Conservation (phyloP, 2,888 invertebrate genomes). For the Phyto melanocephala region DNA sequence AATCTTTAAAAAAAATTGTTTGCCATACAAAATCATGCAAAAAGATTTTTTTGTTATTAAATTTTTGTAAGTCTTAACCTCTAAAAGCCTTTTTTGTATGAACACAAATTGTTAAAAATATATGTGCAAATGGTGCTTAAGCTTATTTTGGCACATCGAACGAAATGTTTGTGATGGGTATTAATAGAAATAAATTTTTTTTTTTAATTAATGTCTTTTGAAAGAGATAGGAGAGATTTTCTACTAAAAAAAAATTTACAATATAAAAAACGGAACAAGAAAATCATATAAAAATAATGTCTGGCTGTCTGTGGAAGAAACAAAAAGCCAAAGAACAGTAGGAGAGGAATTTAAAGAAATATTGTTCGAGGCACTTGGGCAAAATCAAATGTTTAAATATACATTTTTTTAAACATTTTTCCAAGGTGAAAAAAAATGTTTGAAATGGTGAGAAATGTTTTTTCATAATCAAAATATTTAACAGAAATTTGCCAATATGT, state of each 20-base stretch:
- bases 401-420: no score
- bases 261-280: background rate
- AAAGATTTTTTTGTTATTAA: no score
- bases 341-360: background rate
- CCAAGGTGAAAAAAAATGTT: no score
- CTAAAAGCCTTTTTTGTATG: background rate
- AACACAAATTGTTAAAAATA: background rate
- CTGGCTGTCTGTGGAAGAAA: background rate
- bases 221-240: conserved; percentile 64
- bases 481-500: no score
- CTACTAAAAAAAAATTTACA: conserved; percentile 21
- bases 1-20: no score
- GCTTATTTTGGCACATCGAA: conserved; percentile 48
- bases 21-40: no score
- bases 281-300: background rate
- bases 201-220: background rate
- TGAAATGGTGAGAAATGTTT: no score
- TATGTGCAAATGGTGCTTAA: background rate
- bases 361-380: no score
- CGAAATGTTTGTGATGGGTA: background rate
- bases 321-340: background rate
- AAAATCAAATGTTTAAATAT: no score
- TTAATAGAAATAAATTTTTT: background rate
- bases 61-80: background rate
- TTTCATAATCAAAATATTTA: no score